Evolutionary conservation across 1,140 invertebrate species (phyloP).

Genomic region (Drosophila bocqueti): DNA sequence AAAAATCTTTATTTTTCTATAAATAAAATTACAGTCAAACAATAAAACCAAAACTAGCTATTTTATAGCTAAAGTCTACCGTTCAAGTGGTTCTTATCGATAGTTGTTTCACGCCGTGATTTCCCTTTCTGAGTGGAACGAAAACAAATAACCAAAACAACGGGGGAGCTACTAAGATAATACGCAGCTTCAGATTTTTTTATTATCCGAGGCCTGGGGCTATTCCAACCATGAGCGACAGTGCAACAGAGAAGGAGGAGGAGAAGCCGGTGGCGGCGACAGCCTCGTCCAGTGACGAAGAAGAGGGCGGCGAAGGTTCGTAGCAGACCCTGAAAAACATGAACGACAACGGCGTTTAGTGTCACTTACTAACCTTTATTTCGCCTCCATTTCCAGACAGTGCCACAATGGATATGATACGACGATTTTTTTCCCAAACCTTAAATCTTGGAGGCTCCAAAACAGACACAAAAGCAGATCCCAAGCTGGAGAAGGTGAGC

Average conservation of each 20-base stretch:
- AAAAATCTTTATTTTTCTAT: too few relatives aligned
- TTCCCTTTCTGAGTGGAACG: background rate
- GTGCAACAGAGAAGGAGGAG: background rate
- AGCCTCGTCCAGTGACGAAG: constrained; percentile 25
- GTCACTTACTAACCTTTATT: constrained; percentile 3
- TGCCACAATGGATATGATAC: constrained; percentile 60
- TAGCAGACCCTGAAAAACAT: background rate
- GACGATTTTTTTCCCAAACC: constrained; percentile 60
- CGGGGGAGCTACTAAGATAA: constrained; percentile 5
- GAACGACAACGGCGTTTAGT: constrained; percentile 1
- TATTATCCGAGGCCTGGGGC: background rate
- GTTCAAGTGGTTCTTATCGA: background rate
- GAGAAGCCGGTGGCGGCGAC: background rate
- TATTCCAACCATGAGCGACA: constrained; percentile 12
- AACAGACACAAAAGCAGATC: constrained; percentile 10
- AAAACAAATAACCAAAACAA: constrained; percentile 28
- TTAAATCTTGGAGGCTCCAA: constrained; percentile 35
- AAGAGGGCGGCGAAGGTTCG: constrained; percentile 19
- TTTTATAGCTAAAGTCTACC: background rate
- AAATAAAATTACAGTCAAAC: too few relatives aligned
- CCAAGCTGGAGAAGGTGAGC: constrained; percentile 52
- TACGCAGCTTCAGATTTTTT: constrained; percentile 6
- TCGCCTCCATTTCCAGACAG: constrained; percentile 22
- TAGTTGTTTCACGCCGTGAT: background rate
- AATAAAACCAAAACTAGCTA: background rate